Evolutionary conservation across 2,113 vertebrate genomes (phyloP), one percentile per base, ranked within the genome.

Genomic region (Cyprinodon variegatus): DNA sequence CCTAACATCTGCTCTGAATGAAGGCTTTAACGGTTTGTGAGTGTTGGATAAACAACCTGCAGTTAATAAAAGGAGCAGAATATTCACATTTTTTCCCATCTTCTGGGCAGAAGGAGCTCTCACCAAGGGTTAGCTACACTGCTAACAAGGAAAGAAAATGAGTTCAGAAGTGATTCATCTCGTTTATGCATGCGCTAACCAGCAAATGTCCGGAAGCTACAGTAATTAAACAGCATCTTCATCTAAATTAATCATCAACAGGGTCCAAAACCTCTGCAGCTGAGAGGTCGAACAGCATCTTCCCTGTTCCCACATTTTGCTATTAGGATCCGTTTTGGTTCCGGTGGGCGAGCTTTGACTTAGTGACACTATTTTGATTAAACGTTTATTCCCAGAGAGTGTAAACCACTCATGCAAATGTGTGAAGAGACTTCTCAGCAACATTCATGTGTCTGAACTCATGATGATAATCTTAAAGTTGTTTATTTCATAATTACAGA

Each of bases 1-100:
- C 2, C 50, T 10, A 73, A 68, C 84, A 83, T 63, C 50, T 86
- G 77, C 63, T 64, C 4, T 4, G 2, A 50, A 48, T 3, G 61
- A 22, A 64, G 22, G 76, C 70, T 39, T 75, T 43, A 50, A 68
- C 29, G 43, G 70, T 76, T 77, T 38, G 4, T 7, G 4, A 41
- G 29, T 1, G 45, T 10, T 59, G 12, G 40, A 45, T 7, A 57
- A 57, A 57, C 50, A n/a, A 9, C n/a, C 17, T n/a, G 50, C 50
- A 57, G 50, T n/a, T 20, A 53, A 53, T 53, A 6, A 17, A 2
- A 53, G 20, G 50, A 53, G 29, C 29, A 29, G 17, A 40, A 41
- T 59, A 40, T 40, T 38, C 46, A n/a, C 15, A 57, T 68, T 59
- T 68, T 17, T 17, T 57, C 20, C n/a, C 9, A 29, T 29, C 17